phyloP scores from a whole-genome alignment of 2,113 vertebrate species.

The Xenus cinereus region DNA sequence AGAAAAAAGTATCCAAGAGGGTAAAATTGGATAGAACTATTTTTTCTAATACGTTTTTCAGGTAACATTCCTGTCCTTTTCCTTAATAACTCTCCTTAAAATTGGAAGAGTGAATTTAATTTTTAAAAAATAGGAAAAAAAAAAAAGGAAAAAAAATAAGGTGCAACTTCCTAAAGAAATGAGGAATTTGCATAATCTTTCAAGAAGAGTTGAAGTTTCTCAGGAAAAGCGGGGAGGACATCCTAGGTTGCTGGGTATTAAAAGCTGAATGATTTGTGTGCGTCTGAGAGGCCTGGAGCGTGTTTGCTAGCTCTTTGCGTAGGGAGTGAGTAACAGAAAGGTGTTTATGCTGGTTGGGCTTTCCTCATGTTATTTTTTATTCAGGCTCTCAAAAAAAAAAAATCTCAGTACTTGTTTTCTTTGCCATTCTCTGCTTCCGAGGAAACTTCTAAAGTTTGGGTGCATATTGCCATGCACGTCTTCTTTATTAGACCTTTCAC shows the following conservation, averaged over 20 bases:
- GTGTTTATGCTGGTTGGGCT: not conserved
- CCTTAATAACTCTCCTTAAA: not conserved
- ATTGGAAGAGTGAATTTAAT: not conserved
- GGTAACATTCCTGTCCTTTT: not conserved
- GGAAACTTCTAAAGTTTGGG: not conserved
- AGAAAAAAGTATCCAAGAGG: not conserved
- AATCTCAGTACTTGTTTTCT: not conserved
- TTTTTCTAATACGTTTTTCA: not conserved
- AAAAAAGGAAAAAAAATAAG: not conserved
- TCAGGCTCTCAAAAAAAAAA: not conserved
- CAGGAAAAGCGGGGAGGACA: not conserved
- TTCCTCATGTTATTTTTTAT: not conserved
- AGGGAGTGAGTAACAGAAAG: not conserved
- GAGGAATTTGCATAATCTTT: not conserved
- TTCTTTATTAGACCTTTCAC: not conserved
- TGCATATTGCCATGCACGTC: not conserved
- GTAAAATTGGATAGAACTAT: not conserved
- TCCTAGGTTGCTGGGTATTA: not conserved
- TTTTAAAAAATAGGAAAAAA: not conserved
- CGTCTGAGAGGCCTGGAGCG: not conserved
- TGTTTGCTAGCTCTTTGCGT: not conserved
- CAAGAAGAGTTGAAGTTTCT: not conserved
- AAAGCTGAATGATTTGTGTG: not conserved
- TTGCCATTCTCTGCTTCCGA: not conserved
- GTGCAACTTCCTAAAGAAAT: not conserved